Evolutionary conservation across 2,113 vertebrate species (phyloP).

Genomic region (Neolamprologus variostigma): DNA sequence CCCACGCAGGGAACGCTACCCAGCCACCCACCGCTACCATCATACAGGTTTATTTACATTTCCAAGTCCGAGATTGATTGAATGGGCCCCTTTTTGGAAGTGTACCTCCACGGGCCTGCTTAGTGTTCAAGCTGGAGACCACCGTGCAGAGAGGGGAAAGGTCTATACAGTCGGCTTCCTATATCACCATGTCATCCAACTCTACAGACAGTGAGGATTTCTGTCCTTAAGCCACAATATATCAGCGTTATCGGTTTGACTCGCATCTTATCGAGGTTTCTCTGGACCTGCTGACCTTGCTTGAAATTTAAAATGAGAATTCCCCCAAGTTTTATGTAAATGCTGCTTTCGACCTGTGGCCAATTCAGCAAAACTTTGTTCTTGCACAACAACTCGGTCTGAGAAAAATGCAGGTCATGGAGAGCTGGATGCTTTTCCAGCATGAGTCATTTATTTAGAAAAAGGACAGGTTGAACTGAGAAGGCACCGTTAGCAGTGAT

Average conservation of each 20-base stretch:
- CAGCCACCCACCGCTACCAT: slow-evolving; percentile 40
- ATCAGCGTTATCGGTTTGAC: background rate
- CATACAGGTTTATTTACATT: slow-evolving; percentile 64
- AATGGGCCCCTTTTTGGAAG: slow-evolving; percentile 35
- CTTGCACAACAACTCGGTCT: background rate
- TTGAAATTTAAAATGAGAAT: background rate
- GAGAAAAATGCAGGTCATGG: background rate
- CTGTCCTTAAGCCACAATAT: background rate
- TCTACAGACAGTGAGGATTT: background rate
- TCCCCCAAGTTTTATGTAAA: background rate
- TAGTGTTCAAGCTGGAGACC: slow-evolving; percentile 54
- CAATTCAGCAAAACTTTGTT: background rate
- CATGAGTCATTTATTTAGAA: background rate
- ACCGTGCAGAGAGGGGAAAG: slow-evolving; percentile 20
- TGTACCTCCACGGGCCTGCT: slow-evolving; percentile 45
- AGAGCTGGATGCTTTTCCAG: background rate
- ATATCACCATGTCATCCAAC: background rate
- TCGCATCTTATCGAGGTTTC: background rate
- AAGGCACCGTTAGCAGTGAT: background rate
- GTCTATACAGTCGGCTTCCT: background rate
- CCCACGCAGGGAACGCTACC: background rate
- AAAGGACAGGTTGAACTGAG: background rate
- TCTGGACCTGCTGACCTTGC: background rate
- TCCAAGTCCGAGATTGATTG: slow-evolving; percentile 52
- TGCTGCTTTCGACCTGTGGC: background rate